Percentiles rank a stretch among this genome's conserved stretches.
phyloP scores from a whole-genome alignment of 2,113 vertebrate species.

The Turdus rufiventris region DNA sequence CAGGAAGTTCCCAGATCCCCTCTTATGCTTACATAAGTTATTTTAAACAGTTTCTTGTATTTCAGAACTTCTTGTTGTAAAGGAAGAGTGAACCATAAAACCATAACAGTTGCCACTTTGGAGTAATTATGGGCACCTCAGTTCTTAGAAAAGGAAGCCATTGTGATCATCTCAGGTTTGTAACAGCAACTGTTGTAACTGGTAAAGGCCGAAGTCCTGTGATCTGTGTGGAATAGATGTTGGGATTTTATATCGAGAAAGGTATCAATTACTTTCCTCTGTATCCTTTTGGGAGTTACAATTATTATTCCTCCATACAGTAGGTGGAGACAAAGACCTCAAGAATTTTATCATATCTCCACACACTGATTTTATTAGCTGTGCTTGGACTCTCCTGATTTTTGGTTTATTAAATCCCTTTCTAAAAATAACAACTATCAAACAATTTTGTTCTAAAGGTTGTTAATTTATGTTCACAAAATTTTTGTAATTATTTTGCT shows the following conservation, averaged over 20 bases:
- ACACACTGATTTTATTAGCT: not conserved
- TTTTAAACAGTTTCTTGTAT: not conserved
- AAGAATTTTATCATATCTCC: not conserved
- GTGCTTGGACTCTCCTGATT: not conserved
- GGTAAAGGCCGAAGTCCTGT: not conserved
- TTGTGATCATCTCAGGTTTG: not conserved
- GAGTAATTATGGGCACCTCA: not conserved
- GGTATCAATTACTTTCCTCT: not conserved
- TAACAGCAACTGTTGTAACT: not conserved
- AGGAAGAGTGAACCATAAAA: not conserved
- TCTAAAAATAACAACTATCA: not conserved
- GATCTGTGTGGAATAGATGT: not conserved
- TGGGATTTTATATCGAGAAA: not conserved
- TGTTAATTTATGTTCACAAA: not conserved
- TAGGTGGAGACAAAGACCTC: constrained; percentile 69
- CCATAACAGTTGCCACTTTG: not conserved
- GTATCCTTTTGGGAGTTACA: not conserved
- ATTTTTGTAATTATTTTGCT: not conserved
- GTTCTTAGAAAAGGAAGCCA: not conserved
- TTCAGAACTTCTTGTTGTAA: not conserved
- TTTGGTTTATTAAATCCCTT: not conserved
- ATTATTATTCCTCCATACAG: constrained; percentile 35
- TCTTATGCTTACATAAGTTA: not conserved
- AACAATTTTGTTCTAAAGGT: not conserved
- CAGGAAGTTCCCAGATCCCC: not conserved